A percentile compares a stretch with the other conserved stretches of the same genome.
These are phyloP conservation scores for Electrophaes corylata DNA, from an alignment of 2,888 invertebrate species.

Conservation along the genomic window DNA sequence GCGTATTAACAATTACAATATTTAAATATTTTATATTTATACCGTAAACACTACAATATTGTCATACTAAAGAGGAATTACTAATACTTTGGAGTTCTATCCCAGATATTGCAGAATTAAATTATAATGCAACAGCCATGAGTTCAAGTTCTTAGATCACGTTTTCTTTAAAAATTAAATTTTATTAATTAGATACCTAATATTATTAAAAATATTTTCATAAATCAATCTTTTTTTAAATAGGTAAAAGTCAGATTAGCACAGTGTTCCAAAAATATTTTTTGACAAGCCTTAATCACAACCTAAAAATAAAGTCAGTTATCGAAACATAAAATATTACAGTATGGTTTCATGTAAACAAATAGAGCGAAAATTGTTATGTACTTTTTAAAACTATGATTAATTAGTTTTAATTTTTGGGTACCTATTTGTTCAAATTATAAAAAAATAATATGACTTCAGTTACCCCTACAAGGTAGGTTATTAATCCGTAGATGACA, in stretches of 20 bases:
- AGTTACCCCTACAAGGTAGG: not conserved
- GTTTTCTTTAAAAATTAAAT: conserved; percentile 25
- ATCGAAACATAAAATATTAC: conserved; percentile 13
- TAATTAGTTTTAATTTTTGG: not conserved
- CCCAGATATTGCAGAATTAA: conserved; percentile 75
- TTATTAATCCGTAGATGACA: conserved; percentile 3
- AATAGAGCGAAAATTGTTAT: not conserved
- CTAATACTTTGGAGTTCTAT: conserved; percentile 62
- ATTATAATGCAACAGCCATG: conserved; percentile 58
- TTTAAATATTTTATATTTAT: conserved; percentile 60
- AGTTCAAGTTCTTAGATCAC: conserved; percentile 50
- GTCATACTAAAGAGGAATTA: conserved; percentile 70
- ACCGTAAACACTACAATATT: conserved; percentile 70
- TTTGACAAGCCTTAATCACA: conserved; percentile 30
- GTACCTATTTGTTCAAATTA: not conserved
- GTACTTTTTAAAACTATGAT: conserved; percentile 2
- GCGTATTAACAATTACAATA: conserved; percentile 66
- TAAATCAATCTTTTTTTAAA: conserved; percentile 47
- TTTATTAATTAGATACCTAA: conserved; percentile 14
- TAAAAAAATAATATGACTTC: conserved; percentile 10
- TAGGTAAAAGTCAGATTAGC: conserved; percentile 37
- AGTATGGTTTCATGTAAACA: conserved; percentile 5
- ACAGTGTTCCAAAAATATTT: conserved; percentile 37
- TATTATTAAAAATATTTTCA: conserved; percentile 67
- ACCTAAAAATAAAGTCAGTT: conserved; percentile 27